Evolutionary conservation across 2,113 vertebrate genomes (phyloP).

Genomic region (Verasper variegatus): DNA sequence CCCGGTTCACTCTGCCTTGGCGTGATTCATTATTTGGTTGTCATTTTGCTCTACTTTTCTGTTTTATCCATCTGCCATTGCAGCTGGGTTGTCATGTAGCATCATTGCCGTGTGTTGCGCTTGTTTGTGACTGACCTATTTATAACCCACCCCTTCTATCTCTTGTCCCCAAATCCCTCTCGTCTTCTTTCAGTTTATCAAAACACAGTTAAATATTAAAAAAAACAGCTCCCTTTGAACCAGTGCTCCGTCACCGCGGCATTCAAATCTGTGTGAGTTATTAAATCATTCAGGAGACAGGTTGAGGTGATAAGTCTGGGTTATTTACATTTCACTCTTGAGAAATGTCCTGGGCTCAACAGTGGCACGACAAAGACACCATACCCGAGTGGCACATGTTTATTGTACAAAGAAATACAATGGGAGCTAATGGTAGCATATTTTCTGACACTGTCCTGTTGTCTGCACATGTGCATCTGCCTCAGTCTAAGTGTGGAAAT

Average conservation of each 20-base stretch:
- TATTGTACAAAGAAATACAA: not conserved
- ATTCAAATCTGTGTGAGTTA: constrained; percentile 38
- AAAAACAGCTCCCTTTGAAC: constrained; percentile 40
- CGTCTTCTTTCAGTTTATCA: constrained; percentile 60
- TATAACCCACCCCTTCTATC: constrained; percentile 69
- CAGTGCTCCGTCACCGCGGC: constrained; percentile 12
- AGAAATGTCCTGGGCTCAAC: constrained; percentile 43
- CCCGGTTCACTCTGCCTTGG: constrained; percentile 7
- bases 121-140: constrained; percentile 76
- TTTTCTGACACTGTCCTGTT: not conserved
- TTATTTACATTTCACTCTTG: constrained; percentile 37
- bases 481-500: not conserved
- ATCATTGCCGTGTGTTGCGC: constrained; percentile 52
- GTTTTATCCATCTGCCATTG: constrained; percentile 75
- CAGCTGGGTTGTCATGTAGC: constrained; percentile 75
- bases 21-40: constrained; percentile 49
- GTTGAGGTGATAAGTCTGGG: constrained; percentile 28
- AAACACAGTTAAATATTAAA: constrained; percentile 55
- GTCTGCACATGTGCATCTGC: not conserved
- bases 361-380: not conserved
- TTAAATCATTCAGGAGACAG: constrained; percentile 59
- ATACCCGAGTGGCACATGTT: not conserved
- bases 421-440: not conserved
- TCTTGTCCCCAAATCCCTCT: constrained; percentile 63
- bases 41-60: constrained; percentile 69